Conservation (phyloP, 2,888 invertebrate genomes). For the Halocaridina rubra region DNA sequence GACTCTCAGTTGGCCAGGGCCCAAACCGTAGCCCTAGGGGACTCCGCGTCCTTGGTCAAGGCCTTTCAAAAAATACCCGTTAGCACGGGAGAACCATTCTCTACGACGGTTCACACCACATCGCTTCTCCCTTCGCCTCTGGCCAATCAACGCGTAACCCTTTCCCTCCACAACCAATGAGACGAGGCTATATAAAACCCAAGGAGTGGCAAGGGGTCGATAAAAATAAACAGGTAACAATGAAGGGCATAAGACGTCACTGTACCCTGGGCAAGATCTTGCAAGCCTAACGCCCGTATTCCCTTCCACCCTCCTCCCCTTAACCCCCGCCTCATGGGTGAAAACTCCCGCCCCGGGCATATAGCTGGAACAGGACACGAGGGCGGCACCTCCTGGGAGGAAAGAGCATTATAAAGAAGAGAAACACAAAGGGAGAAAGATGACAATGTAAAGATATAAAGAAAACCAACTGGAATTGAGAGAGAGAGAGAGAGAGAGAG, state of each 20-base stretch:
- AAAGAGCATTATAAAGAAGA: not conserved
- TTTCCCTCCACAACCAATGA: constrained; percentile 9
- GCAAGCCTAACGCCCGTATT: constrained; percentile 34
- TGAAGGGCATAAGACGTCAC: constrained; percentile 25
- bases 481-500: not conserved
- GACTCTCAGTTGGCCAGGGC: constrained; percentile 17
- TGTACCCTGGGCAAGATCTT: constrained; percentile 22
- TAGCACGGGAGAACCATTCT: constrained; percentile 17
- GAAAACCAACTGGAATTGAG: not conserved
- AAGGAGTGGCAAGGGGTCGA: constrained; percentile 40
- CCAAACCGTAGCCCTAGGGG: constrained; percentile 23
- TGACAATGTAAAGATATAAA: not conserved
- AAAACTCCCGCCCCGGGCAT: not conserved
- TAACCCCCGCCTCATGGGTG: constrained; percentile 2
- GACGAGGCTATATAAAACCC: constrained; percentile 15
- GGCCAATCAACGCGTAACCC: constrained; percentile 28
- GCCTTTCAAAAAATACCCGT: constrained; percentile 1
- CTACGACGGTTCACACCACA: constrained; percentile 4
- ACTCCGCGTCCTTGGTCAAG: constrained; percentile 55
- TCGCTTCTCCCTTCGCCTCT: constrained; percentile 12
- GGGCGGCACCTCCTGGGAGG: not conserved
- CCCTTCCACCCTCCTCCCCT: too few relatives aligned
- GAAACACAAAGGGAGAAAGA: not conserved
- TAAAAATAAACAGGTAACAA: constrained; percentile 49
- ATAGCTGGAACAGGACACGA: not conserved